phyloP scores from a whole-genome alignment of 2,888 invertebrate species.

The Meiosimyza platycephala region DNA sequence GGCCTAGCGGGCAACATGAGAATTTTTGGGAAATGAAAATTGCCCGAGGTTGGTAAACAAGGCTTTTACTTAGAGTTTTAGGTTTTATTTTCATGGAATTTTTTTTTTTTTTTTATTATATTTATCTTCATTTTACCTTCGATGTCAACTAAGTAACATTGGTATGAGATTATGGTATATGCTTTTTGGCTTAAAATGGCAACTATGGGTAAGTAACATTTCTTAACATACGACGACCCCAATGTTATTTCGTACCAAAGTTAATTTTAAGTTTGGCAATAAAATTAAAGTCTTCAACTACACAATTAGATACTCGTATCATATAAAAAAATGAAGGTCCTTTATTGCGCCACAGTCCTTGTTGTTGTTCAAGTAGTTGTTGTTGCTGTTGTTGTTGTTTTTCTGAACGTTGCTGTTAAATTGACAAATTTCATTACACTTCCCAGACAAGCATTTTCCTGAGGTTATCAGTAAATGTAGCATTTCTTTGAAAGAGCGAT shows the following conservation, averaged over 20 bases:
- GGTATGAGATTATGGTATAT: not conserved
- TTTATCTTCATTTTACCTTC: not conserved
- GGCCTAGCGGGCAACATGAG: not conserved
- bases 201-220: slow-evolving; percentile 11
- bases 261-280: slow-evolving; percentile 9
- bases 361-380: too few species aligned
- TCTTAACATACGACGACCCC: not conserved
- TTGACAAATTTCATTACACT: slow-evolving; percentile 17
- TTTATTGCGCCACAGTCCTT: too few species aligned
- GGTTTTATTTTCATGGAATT: too few species aligned
- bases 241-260: not conserved
- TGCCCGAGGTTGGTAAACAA: not conserved
- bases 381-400: not conserved
- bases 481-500: too few species aligned
- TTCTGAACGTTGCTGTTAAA: not conserved
- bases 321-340: too few species aligned
- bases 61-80: too few species aligned
- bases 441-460: too few species aligned
- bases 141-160: not conserved
- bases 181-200: not conserved
- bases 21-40: not conserved
- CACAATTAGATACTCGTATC: not conserved
- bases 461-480: too few species aligned
- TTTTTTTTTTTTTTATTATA: not conserved
- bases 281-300: slow-evolving; percentile 15